Conservation (phyloP, 1,140 invertebrate species). For the Drosophila teissieri region DNA sequence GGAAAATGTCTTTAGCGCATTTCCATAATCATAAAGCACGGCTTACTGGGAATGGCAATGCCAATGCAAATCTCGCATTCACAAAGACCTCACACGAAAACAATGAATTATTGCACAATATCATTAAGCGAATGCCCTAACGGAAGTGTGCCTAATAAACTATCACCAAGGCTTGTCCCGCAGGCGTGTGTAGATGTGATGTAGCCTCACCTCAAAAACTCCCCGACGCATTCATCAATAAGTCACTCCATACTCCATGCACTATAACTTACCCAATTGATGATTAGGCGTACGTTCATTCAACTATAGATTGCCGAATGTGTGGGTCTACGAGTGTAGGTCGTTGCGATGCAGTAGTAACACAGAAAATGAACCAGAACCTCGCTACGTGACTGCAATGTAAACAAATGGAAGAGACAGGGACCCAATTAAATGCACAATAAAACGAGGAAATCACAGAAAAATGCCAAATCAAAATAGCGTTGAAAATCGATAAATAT, state of each 20-base stretch:
- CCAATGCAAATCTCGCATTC: conserved; percentile 36
- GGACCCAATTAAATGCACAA: conserved; percentile 48
- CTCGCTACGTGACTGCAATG: conserved; percentile 46
- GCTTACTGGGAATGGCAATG: conserved; percentile 1
- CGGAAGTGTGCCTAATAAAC: conserved; percentile 63
- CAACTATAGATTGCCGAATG: conserved; percentile 12
- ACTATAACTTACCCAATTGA: conserved; percentile 35
- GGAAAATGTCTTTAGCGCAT: conserved; percentile 36
- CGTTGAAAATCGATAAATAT: not conserved
- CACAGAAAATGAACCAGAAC: conserved; percentile 47
- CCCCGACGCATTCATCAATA: conserved; percentile 39
- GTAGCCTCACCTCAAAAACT: conserved; percentile 36
- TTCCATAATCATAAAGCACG: conserved; percentile 50
- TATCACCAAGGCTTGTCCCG: conserved; percentile 33
- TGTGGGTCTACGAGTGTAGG: conserved; percentile 41
- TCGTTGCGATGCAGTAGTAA: conserved; percentile 39
- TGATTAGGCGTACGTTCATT: conserved; percentile 33
- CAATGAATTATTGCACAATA: conserved; percentile 57
- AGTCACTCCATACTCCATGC: conserved; percentile 26
- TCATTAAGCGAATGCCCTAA: conserved; percentile 37
- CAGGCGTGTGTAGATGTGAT: conserved; percentile 33
- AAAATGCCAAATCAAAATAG: conserved; percentile 22
- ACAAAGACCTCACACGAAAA: conserved; percentile 35
- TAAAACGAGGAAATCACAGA: conserved; percentile 43
- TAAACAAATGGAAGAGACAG: conserved; percentile 34